Percentiles rank a stretch among this genome's conserved stretches.
These are phyloP conservation scores for Rhagium mordax DNA, from an alignment of 2,888 invertebrate species.

Conservation along the genomic window DNA sequence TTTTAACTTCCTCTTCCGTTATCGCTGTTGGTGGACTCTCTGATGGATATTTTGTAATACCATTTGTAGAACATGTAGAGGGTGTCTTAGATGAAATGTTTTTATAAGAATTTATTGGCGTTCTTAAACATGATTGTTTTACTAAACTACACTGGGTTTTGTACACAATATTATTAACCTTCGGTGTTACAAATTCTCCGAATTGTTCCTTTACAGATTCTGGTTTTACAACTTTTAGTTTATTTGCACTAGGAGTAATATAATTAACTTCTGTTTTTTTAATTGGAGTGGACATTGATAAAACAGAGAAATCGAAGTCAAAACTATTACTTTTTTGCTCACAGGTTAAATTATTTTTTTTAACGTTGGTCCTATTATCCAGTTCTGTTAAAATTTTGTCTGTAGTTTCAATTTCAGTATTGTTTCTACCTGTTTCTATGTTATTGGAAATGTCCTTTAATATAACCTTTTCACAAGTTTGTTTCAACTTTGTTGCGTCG, in stretches of 20 bases:
- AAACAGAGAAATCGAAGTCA: slow-evolving; percentile 48
- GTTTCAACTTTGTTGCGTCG: not conserved
- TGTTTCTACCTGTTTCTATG: not conserved
- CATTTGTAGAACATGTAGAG: not conserved
- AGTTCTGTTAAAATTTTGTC: not conserved
- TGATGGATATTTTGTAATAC: not conserved
- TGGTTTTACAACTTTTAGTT: slow-evolving; percentile 23
- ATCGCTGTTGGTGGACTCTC: not conserved
- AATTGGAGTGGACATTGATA: slow-evolving; percentile 45
- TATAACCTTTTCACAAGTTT: not conserved
- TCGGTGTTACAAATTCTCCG: slow-evolving; percentile 47
- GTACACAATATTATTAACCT: slow-evolving; percentile 43
- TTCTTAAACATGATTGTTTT: slow-evolving; percentile 43
- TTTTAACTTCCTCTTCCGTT: slow-evolving; percentile 21
- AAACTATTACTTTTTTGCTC: slow-evolving; percentile 52
- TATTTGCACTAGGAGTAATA: not conserved
- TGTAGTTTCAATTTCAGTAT: not conserved
- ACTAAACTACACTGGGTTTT: slow-evolving; percentile 47
- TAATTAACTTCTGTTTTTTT: slow-evolving; percentile 25
- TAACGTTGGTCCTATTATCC: not conserved
- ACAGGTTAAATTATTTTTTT: slow-evolving; percentile 31
- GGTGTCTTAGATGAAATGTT: not conserved
- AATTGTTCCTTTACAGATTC: slow-evolving; percentile 22
- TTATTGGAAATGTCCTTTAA: not conserved
- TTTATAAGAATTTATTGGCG: slow-evolving; percentile 37